These are phyloP conservation scores for Drosophila leonis DNA, from an alignment of 2,888 invertebrate genomes.

Conservation along the genomic window DNA sequence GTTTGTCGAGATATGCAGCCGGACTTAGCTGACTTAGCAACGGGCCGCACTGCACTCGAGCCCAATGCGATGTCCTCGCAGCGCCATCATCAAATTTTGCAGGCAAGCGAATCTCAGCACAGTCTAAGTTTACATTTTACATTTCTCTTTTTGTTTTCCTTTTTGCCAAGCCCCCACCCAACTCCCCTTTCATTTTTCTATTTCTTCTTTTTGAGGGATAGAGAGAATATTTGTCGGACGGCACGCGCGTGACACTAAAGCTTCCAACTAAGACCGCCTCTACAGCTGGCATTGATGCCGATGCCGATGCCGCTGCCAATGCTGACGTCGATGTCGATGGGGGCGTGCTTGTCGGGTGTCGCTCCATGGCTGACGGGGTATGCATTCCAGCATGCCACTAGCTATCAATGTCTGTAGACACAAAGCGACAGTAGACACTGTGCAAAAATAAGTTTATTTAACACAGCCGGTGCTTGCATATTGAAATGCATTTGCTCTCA, in stretches of 20 bases:
- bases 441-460: conserved; percentile 11
- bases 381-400: conserved; percentile 12
- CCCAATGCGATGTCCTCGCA: conserved; percentile 12
- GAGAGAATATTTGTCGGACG: conserved; percentile 30
- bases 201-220: not conserved
- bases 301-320: not conserved
- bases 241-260: conserved; percentile 33
- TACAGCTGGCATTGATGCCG: conserved; percentile 1
- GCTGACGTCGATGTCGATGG: not conserved
- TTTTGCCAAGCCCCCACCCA: not conserved
- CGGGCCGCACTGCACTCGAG: conserved; percentile 1
- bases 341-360: conserved; percentile 12
- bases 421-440: not conserved
- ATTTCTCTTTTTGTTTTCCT: conserved; percentile 6
- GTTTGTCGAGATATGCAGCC: conserved; percentile 24
- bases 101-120: conserved; percentile 41
- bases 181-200: conserved; percentile 1
- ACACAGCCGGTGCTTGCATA: conserved; percentile 7
- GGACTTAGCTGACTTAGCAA: conserved; percentile 19
- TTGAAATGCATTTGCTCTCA: conserved; percentile 16
- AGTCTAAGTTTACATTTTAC: conserved; percentile 14
- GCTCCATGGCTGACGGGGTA: conserved; percentile 2
- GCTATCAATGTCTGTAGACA: conserved; percentile 18
- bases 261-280: not conserved
- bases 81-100: conserved; percentile 60